A percentile compares a stretch with the other conserved stretches of the same genome.
These are phyloP conservation scores for Taphrorychus bicolor DNA, from an alignment of 2,888 invertebrate species.

Conservation along the genomic window DNA sequence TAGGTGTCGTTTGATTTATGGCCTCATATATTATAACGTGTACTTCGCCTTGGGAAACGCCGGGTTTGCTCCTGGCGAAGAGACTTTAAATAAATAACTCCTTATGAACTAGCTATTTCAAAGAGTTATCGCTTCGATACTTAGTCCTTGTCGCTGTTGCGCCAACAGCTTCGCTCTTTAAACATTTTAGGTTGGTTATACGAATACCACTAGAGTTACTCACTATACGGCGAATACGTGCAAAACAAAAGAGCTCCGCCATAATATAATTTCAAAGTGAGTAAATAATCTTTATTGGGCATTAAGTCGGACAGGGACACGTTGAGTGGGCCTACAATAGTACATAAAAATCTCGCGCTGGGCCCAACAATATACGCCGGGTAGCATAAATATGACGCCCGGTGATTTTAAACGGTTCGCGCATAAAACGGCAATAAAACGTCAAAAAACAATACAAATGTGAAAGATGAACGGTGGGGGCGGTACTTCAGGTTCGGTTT, in stretches of 20 bases:
- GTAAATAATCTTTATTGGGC: constrained; percentile 28
- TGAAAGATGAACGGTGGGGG: neutral
- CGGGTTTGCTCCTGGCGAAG: constrained; percentile 2
- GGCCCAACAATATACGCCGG: constrained; percentile 24
- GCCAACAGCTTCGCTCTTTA: neutral
- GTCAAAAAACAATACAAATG: constrained; percentile 15
- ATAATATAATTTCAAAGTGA: constrained; percentile 12
- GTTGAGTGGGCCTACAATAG: constrained; percentile 34
- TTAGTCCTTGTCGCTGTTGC: neutral
- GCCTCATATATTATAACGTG: constrained; percentile 13
- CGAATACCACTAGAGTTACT: neutral
- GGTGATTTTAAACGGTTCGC: constrained; percentile 11
- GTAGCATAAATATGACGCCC: constrained; percentile 26
- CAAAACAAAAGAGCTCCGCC: neutral
- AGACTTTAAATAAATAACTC: constrained; percentile 4
- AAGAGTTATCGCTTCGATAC: neutral
- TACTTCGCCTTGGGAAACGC: constrained; percentile 15
- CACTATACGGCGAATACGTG: neutral
- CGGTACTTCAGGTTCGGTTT: neutral
- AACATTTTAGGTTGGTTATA: neutral
- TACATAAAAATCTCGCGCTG: constrained; percentile 29
- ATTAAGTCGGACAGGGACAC: constrained; percentile 27
- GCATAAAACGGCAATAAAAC: constrained; percentile 26
- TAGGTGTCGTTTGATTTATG: constrained; percentile 35
- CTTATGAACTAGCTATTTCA: neutral